A percentile compares a stretch with the other conserved stretches of the same genome.
Evolutionary conservation across 2,113 vertebrate genomes (phyloP).

Genomic region (Podocnemis expansa): DNA sequence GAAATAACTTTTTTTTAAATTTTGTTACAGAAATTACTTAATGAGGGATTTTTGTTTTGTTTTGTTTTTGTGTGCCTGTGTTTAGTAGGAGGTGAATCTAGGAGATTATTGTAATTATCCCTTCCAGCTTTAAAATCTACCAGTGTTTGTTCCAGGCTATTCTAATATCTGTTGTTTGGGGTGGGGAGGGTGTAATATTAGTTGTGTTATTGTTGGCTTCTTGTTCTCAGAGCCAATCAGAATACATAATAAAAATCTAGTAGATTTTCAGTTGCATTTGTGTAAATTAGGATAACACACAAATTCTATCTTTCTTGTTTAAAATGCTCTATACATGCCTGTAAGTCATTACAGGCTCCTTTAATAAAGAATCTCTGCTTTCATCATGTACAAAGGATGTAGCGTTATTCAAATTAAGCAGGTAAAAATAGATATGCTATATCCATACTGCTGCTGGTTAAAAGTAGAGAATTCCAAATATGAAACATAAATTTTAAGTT

Average conservation of each 20-base stretch:
- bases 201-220: background rate
- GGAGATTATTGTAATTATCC: background rate
- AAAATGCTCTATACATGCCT: background rate
- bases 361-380: background rate
- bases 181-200: background rate
- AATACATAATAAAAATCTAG: background rate
- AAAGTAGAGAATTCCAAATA: background rate
- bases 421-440: background rate
- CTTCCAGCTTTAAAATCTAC: background rate
- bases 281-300: background rate
- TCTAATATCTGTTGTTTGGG: background rate
- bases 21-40: rapidly evolving
- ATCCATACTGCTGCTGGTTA: background rate
- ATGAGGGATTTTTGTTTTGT: no score
- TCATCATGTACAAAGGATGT: background rate
- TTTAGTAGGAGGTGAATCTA: background rate
- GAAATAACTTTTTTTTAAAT: background rate
- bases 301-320: background rate
- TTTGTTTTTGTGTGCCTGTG: background rate
- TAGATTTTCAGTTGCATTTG: background rate
- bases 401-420: background rate
- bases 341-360: background rate
- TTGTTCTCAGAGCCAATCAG: background rate
- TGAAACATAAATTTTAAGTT: background rate
- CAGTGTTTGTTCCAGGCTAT: background rate